These are phyloP conservation scores for Sebastes taczanowskii DNA, from an alignment of 2,797 vertebrate species.

Conservation along the genomic window DNA sequence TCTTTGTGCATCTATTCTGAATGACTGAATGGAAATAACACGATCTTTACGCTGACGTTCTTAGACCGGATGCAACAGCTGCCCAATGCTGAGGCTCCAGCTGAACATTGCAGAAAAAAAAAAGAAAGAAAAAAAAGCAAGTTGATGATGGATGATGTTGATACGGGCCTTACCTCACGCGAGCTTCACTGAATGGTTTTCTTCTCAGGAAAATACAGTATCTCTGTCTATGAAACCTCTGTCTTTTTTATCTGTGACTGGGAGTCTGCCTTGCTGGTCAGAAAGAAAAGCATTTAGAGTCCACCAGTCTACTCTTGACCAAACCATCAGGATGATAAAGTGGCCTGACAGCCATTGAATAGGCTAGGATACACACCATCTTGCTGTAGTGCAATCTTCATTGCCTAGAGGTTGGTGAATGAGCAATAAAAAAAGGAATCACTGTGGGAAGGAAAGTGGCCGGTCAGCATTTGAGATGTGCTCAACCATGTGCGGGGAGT, in stretches of 20 bases:
- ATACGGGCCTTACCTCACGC: conserved; percentile 26
- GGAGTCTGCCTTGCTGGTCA: conserved; percentile 40
- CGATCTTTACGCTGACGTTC: neutral
- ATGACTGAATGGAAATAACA: conserved; percentile 2
- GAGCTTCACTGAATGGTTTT: conserved; percentile 25
- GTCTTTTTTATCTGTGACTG: conserved; percentile 46
- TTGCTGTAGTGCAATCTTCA: conserved; percentile 68
- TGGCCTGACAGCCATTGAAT: conserved; percentile 67
- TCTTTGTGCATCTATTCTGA: neutral
- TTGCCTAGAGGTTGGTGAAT: conserved; percentile 63
- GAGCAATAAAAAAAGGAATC: conserved; percentile 70
- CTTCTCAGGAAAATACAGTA: conserved; percentile 20
- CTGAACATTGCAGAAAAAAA: neutral
- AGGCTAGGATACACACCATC: conserved; percentile 64
- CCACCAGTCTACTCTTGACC: conserved; percentile 55
- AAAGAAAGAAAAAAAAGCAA: neutral
- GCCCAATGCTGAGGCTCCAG: conserved; percentile 13
- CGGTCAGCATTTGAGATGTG: conserved; percentile 67
- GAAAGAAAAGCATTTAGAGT: conserved; percentile 44
- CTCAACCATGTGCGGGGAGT: conserved; percentile 44
- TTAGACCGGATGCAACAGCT: neutral
- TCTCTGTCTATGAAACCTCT: conserved; percentile 35
- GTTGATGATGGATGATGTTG: conserved; percentile 59
- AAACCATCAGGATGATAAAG: conserved; percentile 71
- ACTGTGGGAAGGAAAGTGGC: conserved; percentile 59